These are phyloP conservation scores for Harpalus rufipes DNA, from an alignment of 2,888 invertebrate species.

Conservation along the genomic window DNA sequence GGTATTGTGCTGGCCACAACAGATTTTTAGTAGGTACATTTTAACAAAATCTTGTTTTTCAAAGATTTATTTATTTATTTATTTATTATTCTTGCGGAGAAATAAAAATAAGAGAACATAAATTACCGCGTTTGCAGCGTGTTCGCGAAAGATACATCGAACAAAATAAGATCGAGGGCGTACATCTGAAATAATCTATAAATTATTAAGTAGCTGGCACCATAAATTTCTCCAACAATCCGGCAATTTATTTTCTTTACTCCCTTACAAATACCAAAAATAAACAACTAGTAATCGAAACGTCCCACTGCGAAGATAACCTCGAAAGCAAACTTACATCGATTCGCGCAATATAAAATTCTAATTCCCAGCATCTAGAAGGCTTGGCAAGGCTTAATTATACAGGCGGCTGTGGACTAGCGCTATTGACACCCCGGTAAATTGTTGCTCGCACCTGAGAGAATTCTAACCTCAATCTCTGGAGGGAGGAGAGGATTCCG, in stretches of 20 bases:
- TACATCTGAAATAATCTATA: constrained; percentile 35
- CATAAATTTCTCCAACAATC: constrained; percentile 46
- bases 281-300: constrained; percentile 49
- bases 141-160: constrained; percentile 15
- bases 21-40: too few species aligned
- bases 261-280: constrained; percentile 37
- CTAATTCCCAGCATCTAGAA: constrained; percentile 49
- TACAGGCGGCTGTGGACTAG: constrained; percentile 40
- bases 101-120: too few species aligned
- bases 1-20: too few species aligned
- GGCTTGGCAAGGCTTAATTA: constrained; percentile 40
- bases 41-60: too few species aligned
- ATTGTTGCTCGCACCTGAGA: constrained; percentile 60
- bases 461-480: constrained; percentile 13
- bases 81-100: too few species aligned
- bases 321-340: constrained; percentile 45
- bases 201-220: constrained; percentile 42
- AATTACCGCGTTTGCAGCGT: not conserved
- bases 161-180: constrained; percentile 50
- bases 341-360: constrained; percentile 51
- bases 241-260: constrained; percentile 34
- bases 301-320: constrained; percentile 46
- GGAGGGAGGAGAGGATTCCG: not conserved
- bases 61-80: too few species aligned
- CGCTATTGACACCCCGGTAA: constrained; percentile 61